A percentile compares a stretch with the other conserved stretches of the same genome.
phyloP scores from a whole-genome alignment of 1,140 invertebrate genomes.

The Ceratoteleas bidentatus region DNA sequence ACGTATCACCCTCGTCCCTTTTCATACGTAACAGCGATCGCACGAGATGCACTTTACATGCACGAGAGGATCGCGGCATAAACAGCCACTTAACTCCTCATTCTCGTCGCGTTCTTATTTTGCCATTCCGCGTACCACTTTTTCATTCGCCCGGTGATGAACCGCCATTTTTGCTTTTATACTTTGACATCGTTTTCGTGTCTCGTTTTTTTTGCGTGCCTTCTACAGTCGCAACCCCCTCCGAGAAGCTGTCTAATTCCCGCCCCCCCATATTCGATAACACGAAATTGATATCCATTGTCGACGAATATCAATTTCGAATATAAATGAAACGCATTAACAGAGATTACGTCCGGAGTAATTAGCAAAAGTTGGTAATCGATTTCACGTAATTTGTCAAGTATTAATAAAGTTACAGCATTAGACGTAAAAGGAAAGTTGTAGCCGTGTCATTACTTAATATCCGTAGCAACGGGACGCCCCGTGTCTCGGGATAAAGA shows the following conservation, averaged over 20 bases:
- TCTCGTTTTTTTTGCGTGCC: neutral
- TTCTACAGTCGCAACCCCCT: too few relatives aligned
- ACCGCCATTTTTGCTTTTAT: conserved; percentile 38
- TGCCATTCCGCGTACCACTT: conserved; percentile 35
- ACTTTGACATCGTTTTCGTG: conserved; percentile 44
- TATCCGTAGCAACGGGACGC: conserved; percentile 71
- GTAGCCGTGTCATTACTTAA: conserved; percentile 73
- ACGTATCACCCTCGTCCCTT: conserved; percentile 61
- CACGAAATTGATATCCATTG: too few relatives aligned
- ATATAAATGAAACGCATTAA: conserved; percentile 41
- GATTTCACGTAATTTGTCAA: conserved; percentile 61
- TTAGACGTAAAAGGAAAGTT: conserved; percentile 62
- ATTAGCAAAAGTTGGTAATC: conserved; percentile 48
- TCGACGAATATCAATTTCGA: conserved; percentile 39
- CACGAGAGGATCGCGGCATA: conserved; percentile 65
- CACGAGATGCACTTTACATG: conserved; percentile 66
- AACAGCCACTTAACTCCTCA: conserved; percentile 72
- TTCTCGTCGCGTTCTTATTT: conserved; percentile 56
- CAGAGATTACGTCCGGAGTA: conserved; percentile 26
- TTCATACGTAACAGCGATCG: conserved; percentile 57
- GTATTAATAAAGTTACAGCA: conserved; percentile 63
- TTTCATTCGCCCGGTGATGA: conserved; percentile 38
- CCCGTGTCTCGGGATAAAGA: conserved; percentile 66
- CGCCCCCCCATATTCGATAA: neutral
- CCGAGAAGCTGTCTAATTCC: neutral